Conservation (phyloP, 2,888 invertebrate genomes). For the Macroteleia sp. region DNA sequence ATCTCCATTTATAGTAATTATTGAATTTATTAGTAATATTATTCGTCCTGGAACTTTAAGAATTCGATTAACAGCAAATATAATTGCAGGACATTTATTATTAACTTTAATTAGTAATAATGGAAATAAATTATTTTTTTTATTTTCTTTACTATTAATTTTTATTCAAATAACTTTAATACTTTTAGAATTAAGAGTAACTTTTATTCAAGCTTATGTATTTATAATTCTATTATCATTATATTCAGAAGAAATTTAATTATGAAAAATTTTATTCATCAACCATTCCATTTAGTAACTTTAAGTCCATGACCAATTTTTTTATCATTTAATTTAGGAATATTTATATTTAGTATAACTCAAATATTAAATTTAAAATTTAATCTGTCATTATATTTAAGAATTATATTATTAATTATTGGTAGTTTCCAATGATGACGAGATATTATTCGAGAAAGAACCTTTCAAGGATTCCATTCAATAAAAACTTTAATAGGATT, state of each 20-base stretch:
- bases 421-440: conserved; percentile 88
- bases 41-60: conserved; percentile 89
- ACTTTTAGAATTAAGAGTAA: conserved; percentile 86
- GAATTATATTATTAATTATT: conserved; percentile 85
- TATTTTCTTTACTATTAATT: conserved; percentile 58
- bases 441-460: conserved; percentile 88
- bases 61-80: conserved; percentile 90
- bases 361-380: no score
- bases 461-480: conserved; percentile 88
- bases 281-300: conserved; percentile 87
- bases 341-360: no score
- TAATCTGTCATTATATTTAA: no score
- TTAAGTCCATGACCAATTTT: conserved; percentile 89
- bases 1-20: conserved; percentile 90
- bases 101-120: conserved; percentile 86
- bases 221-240: conserved; percentile 87
- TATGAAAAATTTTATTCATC: conserved; percentile 76
- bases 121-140: conserved; percentile 79
- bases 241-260: conserved; percentile 88
- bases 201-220: conserved; percentile 88
- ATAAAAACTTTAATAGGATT: conserved; percentile 86
- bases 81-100: conserved; percentile 90
- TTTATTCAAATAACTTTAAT: conserved; percentile 85
- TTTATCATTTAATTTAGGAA: no score
- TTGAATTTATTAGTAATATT: conserved; percentile 90